These are phyloP conservation scores for Meleagris gallopavo DNA, from an alignment of 2,113 vertebrate genomes.

Conservation along the genomic window DNA sequence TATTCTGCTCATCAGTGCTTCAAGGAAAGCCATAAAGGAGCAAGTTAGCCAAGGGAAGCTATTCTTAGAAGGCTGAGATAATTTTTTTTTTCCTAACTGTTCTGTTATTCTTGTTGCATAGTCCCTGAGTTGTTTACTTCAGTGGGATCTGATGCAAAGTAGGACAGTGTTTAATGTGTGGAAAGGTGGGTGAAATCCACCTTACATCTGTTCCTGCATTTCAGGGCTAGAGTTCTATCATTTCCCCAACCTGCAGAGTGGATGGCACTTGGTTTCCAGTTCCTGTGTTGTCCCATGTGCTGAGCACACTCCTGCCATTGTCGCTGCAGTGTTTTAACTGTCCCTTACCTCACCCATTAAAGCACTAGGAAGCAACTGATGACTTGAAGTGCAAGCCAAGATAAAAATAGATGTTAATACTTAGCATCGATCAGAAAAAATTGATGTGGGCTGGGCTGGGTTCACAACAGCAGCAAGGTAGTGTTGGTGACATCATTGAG, in stretches of 20 bases:
- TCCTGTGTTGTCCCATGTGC: accelerated
- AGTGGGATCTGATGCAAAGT: constrained; percentile 27
- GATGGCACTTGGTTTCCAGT: not conserved
- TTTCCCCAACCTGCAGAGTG: not conserved
- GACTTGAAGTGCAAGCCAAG: not conserved
- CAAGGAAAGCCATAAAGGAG: constrained; percentile 57
- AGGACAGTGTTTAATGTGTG: constrained; percentile 14
- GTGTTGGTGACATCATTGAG: constrained; percentile 46
- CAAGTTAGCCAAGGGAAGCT: constrained; percentile 46
- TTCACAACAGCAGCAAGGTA: constrained; percentile 22
- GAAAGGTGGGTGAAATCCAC: constrained; percentile 39
- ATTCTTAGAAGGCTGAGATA: constrained; percentile 51
- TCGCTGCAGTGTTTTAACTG: not conserved
- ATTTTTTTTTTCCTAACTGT: not conserved
- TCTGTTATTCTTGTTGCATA: constrained; percentile 54
- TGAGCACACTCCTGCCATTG: not conserved
- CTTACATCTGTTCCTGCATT: constrained; percentile 43
- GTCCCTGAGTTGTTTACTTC: constrained; percentile 59
- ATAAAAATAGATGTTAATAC: constrained; percentile 37
- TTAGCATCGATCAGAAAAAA: constrained; percentile 34
- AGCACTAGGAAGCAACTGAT: constrained; percentile 1
- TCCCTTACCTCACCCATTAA: not conserved
- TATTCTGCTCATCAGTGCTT: constrained; percentile 28
- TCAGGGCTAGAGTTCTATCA: not conserved
- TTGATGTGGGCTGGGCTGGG: constrained; percentile 45